These are phyloP conservation scores for Callipepla californica DNA, from an alignment of 2,113 vertebrate genomes.

Conservation along the genomic window DNA sequence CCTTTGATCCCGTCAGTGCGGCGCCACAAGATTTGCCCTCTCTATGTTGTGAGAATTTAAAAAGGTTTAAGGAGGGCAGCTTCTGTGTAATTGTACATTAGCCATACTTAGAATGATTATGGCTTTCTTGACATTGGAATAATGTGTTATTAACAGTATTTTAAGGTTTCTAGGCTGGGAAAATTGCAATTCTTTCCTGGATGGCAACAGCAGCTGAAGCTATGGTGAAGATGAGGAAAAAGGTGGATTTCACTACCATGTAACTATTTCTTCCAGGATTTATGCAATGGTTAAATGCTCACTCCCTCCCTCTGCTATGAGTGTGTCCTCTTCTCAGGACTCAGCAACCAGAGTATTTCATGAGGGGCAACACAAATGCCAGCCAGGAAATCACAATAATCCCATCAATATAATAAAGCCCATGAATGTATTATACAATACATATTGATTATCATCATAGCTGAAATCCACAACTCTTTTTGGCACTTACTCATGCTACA, in stretches of 20 bases:
- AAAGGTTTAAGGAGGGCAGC: constrained; percentile 34
- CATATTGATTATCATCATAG: neutral
- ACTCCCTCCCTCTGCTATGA: neutral
- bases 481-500: neutral
- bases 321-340: neutral
- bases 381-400: neutral
- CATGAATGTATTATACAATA: neutral
- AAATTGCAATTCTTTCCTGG: neutral
- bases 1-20: constrained; percentile 28
- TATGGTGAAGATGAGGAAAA: neutral
- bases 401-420: neutral
- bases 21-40: neutral
- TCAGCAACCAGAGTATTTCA: neutral
- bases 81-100: constrained; percentile 40
- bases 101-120: constrained; percentile 27
- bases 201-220: neutral
- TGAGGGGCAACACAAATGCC: neutral
- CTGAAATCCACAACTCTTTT: neutral
- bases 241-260: neutral
- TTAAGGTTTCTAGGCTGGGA: neutral
- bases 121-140: constrained; percentile 30
- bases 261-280: neutral
- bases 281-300: neutral
- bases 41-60: neutral
- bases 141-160: constrained; percentile 32